phyloP scores from a whole-genome alignment of 2,797 vertebrate species.

The Arctocebus calabarensis region DNA sequence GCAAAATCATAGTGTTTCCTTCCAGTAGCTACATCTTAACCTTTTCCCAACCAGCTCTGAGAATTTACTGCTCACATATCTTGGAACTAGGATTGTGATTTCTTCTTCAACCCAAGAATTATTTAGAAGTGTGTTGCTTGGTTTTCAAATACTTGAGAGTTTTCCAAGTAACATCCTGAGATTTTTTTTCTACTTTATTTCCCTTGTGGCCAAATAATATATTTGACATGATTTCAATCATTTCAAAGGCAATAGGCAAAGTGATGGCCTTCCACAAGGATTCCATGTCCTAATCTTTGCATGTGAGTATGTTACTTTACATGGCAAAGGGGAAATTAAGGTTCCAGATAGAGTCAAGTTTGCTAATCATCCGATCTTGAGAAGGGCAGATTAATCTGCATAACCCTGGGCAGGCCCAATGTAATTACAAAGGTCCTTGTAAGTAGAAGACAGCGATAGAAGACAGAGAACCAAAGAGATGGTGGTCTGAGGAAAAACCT shows the following conservation, averaged over 20 bases:
- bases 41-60: neutral
- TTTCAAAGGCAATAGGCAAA: neutral
- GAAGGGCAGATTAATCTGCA: neutral
- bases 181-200: neutral
- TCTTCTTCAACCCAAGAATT: neutral
- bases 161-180: constrained; percentile 9
- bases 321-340: neutral
- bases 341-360: neutral
- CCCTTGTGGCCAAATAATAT: neutral
- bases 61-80: neutral
- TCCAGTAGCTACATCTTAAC: no score
- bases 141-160: neutral
- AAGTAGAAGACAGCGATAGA: no score
- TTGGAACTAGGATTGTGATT: neutral
- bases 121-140: neutral
- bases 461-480: neutral
- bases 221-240: neutral
- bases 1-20: neutral
- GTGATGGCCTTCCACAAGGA: no score
- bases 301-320: no score
- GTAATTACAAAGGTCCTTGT: neutral
- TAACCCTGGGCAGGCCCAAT: neutral
- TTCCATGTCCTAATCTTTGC: no score
- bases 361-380: neutral
- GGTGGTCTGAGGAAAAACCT: neutral